Conservation (phyloP, 2,797 vertebrate species). For the Furcifer pardalis region DNA sequence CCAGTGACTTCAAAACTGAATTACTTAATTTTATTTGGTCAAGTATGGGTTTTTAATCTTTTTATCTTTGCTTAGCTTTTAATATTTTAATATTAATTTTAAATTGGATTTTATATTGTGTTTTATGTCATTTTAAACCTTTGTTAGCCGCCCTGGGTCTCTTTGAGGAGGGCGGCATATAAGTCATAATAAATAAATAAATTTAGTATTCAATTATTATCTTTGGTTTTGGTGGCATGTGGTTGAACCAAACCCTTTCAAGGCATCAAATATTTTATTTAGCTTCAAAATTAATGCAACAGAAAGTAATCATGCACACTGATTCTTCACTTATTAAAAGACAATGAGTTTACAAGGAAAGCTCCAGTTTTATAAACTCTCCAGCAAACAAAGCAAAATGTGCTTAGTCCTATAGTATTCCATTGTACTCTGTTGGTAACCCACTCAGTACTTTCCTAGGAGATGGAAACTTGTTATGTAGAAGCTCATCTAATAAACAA, state of each 20-base stretch:
- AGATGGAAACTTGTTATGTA: constrained; percentile 28
- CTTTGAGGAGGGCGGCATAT: no score
- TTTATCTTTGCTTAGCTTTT: no score
- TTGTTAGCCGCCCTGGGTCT: no score
- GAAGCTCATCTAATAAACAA: constrained; percentile 49
- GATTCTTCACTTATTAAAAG: constrained; percentile 5
- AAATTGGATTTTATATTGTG: no score
- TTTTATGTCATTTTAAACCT: no score
- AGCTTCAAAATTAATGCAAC: constrained; percentile 21
- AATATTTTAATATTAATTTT: no score
- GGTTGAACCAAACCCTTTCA: constrained; percentile 26
- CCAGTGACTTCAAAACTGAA: constrained; percentile 37
- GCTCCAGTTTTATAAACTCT: constrained; percentile 31
- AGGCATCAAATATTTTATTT: background rate
- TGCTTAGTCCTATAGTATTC: constrained; percentile 33
- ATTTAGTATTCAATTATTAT: constrained; percentile 15
- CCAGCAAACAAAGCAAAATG: constrained; percentile 11
- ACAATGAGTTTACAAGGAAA: constrained; percentile 1
- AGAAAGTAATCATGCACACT: constrained; percentile 23
- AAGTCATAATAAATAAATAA: no score
- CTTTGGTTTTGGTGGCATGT: constrained; percentile 36
- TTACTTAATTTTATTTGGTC: constrained; percentile 37
- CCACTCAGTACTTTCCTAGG: background rate
- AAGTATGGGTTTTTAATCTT: no score
- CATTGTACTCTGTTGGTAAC: constrained; percentile 35